Base-by-base conservation (phyloP, 2,113 vertebrate species). In the Tilapia sparmanii region DNA sequence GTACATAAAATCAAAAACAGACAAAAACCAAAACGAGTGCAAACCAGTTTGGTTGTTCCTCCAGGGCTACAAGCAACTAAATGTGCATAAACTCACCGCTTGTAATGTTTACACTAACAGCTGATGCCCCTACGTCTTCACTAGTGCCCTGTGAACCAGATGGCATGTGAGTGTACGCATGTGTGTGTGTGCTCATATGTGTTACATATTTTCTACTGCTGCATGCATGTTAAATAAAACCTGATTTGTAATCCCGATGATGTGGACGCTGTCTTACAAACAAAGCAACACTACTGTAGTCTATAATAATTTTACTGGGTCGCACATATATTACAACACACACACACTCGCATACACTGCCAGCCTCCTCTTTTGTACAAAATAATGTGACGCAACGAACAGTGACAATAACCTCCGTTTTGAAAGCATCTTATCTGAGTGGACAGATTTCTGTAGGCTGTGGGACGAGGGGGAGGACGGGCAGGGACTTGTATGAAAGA, bases 351-450 rank as follows among this genome's bases (percentile, higher is more conserved):
- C 45, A 52, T 45, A 83, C 40, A 84, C 31, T 4, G 38, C 13
- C 45, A 61, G 82, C 68, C 82, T 81, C 59, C 29, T 88, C 86
- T 84, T 94, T 95, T 94, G 91, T 93, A 86, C 84, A 88, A 61
- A 93, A 93, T 92, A 93, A 93, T 90, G 91, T 90, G 86, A 88
- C 68, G 91, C 89, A 55, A 31, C 87, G 85, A 82, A 93, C 93
- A 85, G 82, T 90, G 91, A 96, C 92, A 94, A 96, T 95, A 95
- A 95, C 95, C 93, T 92, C 86, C 47, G 18, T 91, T 93, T 93
- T 94, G 91, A 96, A 96, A 96, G 95, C 92, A 95, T 95, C 93
- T 95, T 93, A 96, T 94, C 91, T 86, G 90, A 94, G 93, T 92
- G 90, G 92, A 95, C 89, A 87, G 93, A 95, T 96, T 94, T 93